phyloP scores from a whole-genome alignment of 2,888 invertebrate species.

The Abrostola tripartita region DNA sequence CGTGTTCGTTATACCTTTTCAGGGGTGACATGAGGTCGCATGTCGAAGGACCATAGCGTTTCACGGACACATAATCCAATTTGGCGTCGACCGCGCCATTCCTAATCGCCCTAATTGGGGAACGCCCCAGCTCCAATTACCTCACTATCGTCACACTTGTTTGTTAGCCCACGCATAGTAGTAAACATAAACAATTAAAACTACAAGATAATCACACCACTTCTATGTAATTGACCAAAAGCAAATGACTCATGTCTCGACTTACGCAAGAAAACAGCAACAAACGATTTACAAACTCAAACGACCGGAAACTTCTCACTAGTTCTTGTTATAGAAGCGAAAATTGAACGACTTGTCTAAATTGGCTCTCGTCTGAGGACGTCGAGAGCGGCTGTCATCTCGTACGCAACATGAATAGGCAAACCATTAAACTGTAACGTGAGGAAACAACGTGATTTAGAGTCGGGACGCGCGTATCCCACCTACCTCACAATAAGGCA shows the following conservation, averaged over 20 bases:
- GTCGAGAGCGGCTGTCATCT: slow-evolving; percentile 63
- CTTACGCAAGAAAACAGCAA: slow-evolving; percentile 56
- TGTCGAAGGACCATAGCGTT: slow-evolving; percentile 58
- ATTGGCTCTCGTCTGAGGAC: slow-evolving; percentile 66
- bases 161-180: slow-evolving; percentile 55
- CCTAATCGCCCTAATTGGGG: slow-evolving; percentile 76
- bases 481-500: slow-evolving; percentile 32
- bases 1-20: slow-evolving; percentile 49
- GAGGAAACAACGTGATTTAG: slow-evolving; percentile 63
- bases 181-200: slow-evolving; percentile 61
- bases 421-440: slow-evolving; percentile 61
- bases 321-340: slow-evolving; percentile 63
- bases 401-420: slow-evolving; percentile 63
- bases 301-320: slow-evolving; percentile 66
- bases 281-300: slow-evolving; percentile 63
- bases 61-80: slow-evolving; percentile 73
- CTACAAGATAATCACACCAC: slow-evolving; percentile 57
- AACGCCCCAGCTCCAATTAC: slow-evolving; percentile 72
- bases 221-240: slow-evolving; percentile 44
- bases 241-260: slow-evolving; percentile 49
- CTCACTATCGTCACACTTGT: slow-evolving; percentile 63
- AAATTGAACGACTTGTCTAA: slow-evolving; percentile 68
- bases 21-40: slow-evolving; percentile 61
- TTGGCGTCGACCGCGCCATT: slow-evolving; percentile 68
- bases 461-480: slow-evolving; percentile 42